Evolutionary conservation across 2,113 vertebrate species (phyloP).

Genomic region (Argyrosomus japonicus): DNA sequence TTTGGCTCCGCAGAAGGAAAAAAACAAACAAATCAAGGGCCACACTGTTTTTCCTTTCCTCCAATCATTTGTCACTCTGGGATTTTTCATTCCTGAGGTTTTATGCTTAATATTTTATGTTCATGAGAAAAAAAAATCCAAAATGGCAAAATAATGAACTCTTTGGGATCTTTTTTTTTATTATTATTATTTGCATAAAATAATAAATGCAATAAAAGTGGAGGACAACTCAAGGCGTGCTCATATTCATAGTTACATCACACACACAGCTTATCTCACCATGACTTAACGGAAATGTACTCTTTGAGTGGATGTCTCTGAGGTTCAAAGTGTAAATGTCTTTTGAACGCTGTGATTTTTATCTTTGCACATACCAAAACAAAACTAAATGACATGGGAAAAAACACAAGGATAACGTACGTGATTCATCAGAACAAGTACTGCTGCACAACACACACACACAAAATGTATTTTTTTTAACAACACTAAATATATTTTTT

Average conservation of each 20-base stretch:
- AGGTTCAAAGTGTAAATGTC: slow-evolving; percentile 54
- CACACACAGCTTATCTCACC: slow-evolving; percentile 39
- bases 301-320: slow-evolving; percentile 24
- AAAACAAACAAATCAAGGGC: slow-evolving; percentile 62
- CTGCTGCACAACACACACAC: background rate
- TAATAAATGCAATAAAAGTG: background rate
- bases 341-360: slow-evolving; percentile 43
- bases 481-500: background rate
- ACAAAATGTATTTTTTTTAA: background rate
- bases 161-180: background rate
- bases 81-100: background rate
- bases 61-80: slow-evolving; percentile 17
- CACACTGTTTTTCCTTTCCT: slow-evolving; percentile 22
- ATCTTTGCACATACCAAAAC: slow-evolving; percentile 45
- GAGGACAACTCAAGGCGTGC: background rate
- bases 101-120: background rate
- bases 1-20: slow-evolving; percentile 36
- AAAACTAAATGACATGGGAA: background rate
- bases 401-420: background rate
- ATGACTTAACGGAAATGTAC: slow-evolving; percentile 30
- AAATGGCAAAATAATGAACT: background rate
- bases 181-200: background rate
- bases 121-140: background rate
- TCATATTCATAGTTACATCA: too few species aligned
- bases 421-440: background rate